A percentile compares a stretch with the other conserved stretches of the same genome.
Evolutionary conservation across 2,888 invertebrate genomes (phyloP).

Genomic region (Hyposoter didymator): DNA sequence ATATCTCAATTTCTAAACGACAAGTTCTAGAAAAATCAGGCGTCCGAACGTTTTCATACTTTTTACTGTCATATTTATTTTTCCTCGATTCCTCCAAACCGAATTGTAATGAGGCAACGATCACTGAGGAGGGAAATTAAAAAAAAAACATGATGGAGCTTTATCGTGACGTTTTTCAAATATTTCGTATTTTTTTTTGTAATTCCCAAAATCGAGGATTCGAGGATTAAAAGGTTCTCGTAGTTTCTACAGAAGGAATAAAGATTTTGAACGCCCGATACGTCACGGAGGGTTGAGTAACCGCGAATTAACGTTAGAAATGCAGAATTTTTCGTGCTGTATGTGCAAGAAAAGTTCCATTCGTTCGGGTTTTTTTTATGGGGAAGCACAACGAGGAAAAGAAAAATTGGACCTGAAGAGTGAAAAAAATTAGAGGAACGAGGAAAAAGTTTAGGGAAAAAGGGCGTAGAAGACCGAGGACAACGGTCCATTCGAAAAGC

Average conservation of each 20-base stretch:
- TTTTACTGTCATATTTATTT: not conserved
- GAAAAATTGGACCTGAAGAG: not conserved
- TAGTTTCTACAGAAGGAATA: not conserved
- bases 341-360: not conserved
- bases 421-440: not conserved
- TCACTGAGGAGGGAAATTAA: not conserved
- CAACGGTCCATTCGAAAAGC: not conserved
- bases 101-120: not conserved
- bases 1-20: no score
- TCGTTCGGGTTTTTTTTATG: not conserved
- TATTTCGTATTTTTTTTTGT: no score
- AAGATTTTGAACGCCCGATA: not conserved
- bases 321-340: not conserved
- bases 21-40: not conserved
- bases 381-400: not conserved
- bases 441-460: not conserved
- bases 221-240: not conserved
- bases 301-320: not conserved
- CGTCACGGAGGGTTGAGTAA: not conserved
- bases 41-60: not conserved
- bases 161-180: no score
- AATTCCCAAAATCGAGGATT: not conserved
- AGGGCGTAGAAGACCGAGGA: not conserved
- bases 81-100: not conserved
- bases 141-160: not conserved